Evolutionary conservation across 1,140 invertebrate genomes (phyloP).

Genomic region (Palaemon carinicauda): DNA sequence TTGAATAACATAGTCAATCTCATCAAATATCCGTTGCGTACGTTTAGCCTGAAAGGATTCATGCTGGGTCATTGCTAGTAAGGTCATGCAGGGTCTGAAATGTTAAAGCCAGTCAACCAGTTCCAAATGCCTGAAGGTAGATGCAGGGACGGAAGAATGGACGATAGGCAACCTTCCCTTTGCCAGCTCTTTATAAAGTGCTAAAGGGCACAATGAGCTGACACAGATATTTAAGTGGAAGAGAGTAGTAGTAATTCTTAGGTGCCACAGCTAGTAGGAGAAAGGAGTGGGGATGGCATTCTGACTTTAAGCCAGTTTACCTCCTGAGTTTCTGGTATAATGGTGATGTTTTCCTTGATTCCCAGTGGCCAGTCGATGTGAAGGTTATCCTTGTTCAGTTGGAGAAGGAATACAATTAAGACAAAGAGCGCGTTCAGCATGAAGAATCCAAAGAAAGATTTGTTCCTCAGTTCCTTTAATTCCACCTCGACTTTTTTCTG

Average conservation of each 20-base stretch:
- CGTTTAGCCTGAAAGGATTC: background rate
- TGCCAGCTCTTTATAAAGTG: no score
- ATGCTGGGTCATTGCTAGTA: constrained; percentile 32
- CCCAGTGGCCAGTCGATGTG: constrained; percentile 94
- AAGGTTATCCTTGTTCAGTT: constrained; percentile 96
- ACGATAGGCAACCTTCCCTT: no score
- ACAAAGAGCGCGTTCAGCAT: constrained; percentile 99
- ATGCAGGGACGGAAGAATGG: no score
- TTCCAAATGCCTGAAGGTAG: background rate
- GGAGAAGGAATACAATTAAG: constrained; percentile 96
- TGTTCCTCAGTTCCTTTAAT: constrained; percentile 92
- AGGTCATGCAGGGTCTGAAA: background rate
- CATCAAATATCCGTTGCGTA: no score
- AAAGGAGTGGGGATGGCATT: background rate
- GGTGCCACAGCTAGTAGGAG: constrained; percentile 21
- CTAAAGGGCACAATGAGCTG: background rate
- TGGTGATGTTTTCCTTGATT: constrained; percentile 93
- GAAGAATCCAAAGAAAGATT: constrained; percentile 97
- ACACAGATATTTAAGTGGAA: background rate
- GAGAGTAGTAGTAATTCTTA: background rate
- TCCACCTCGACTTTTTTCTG: constrained; percentile 87
- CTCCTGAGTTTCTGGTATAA: constrained; percentile 88
- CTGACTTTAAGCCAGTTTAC: constrained; percentile 65
- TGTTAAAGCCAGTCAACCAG: background rate
- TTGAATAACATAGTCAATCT: no score